Evolutionary conservation across 35 echinoderm and acorn worm species (phyloP).

Genomic region (Apostichopus parvimensis): DNA sequence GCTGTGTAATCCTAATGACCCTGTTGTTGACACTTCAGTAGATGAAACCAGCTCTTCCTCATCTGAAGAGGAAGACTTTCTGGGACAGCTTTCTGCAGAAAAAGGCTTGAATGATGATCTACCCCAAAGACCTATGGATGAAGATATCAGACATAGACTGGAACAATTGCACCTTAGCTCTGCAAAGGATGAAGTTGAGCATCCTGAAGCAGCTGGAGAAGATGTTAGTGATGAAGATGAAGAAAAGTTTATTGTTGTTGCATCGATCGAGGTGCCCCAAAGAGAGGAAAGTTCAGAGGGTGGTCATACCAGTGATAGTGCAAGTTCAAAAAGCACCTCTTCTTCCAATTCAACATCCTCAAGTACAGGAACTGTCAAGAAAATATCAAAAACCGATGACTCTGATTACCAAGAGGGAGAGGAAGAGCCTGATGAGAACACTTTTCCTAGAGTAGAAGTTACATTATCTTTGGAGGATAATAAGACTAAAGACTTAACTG

Average conservation of each 20-base stretch:
- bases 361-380: neutral
- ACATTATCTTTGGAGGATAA: neutral
- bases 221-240: neutral
- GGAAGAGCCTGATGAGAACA: neutral
- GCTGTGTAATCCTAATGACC: neutral
- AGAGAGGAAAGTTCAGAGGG: neutral
- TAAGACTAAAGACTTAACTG: neutral
- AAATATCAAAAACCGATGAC: neutral
- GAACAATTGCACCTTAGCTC: neutral
- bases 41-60: neutral
- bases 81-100: neutral
- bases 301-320: constrained; percentile 7
- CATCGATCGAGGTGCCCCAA: neutral
- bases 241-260: neutral
- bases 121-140: neutral
- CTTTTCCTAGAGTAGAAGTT: neutral
- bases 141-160: neutral
- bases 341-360: constrained; percentile 9
- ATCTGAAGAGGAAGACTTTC: constrained; percentile 3
- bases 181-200: neutral
- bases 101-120: constrained; percentile 22
- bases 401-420: neutral
- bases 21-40: too few species aligned
- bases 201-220: neutral
- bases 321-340: constrained; percentile 11